Percentiles rank a stretch among this genome's conserved stretches.
These are phyloP conservation scores for Botrylloides violaceus DNA, from an alignment of 23 tunicate species.

Conservation along the genomic window DNA sequence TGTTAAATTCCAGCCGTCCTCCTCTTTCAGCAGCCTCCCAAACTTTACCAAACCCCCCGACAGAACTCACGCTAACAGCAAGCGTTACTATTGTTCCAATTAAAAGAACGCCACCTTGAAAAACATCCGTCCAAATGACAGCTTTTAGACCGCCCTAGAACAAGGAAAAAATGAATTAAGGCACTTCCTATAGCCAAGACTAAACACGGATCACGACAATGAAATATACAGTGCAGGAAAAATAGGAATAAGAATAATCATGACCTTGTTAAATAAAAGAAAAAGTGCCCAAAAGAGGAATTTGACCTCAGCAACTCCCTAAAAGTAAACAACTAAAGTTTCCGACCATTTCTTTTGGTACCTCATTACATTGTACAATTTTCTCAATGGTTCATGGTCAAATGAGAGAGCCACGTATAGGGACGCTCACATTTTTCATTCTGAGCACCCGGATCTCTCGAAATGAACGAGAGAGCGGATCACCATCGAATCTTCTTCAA, in stretches of 20 bases:
- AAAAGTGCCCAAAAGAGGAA: no score
- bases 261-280: no score
- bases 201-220: not conserved
- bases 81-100: constrained; percentile 59
- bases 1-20: constrained; percentile 74
- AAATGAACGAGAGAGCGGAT: no score
- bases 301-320: no score
- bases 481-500: no score
- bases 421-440: no score
- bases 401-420: no score
- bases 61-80: constrained; percentile 38
- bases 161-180: not conserved
- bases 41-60: constrained; percentile 56
- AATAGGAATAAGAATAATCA: not conserved
- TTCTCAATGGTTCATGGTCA: no score
- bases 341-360: no score
- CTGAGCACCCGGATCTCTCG: no score
- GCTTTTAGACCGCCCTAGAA: constrained; percentile 85
- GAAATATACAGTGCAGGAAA: not conserved
- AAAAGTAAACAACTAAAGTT: no score
- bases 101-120: constrained; percentile 58
- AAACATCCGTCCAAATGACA: constrained; percentile 91
- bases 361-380: no score
- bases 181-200: not conserved
- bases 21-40: constrained; percentile 52